phyloP scores from a whole-genome alignment of 2,113 vertebrate species.

The Hepsetus odoe region DNA sequence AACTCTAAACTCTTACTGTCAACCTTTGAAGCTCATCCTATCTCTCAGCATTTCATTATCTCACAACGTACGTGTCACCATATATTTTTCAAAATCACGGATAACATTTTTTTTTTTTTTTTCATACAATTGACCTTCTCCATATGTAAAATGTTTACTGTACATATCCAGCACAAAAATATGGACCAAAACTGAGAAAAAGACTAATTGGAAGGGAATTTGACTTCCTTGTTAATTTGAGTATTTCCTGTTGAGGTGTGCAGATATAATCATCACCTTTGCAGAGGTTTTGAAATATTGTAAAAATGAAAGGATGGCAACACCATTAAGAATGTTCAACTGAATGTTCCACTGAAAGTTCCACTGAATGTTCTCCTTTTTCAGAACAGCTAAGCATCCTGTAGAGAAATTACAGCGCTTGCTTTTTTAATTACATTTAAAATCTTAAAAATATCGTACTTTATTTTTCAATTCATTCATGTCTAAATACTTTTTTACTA shows the following conservation, averaged over 20 bases:
- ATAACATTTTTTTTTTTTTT: too few species aligned
- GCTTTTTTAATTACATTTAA: too few species aligned
- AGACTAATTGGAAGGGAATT: not conserved
- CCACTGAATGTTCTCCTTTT: not conserved
- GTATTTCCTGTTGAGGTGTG: slow-evolving; percentile 31
- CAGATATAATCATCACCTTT: slow-evolving; percentile 23
- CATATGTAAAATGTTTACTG: too few species aligned
- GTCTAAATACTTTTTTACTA: too few species aligned
- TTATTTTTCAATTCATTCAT: too few species aligned
- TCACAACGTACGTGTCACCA: not conserved
- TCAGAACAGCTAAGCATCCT: not conserved
- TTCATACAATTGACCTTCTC: too few species aligned
- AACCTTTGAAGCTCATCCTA: not conserved
- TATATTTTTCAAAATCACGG: too few species aligned
- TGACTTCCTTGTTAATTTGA: not conserved
- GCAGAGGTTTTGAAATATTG: slow-evolving; percentile 21
- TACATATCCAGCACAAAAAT: too few species aligned
- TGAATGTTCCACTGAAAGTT: too few species aligned
- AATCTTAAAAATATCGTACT: too few species aligned
- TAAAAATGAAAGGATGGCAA: not conserved
- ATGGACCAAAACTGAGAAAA: not conserved
- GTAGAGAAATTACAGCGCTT: too few species aligned
- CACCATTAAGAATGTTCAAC: not conserved
- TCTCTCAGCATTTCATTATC: not conserved
- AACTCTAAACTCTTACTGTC: not conserved